phyloP scores from a whole-genome alignment of 2,113 vertebrate genomes.

The Cebidichthys violaceus region DNA sequence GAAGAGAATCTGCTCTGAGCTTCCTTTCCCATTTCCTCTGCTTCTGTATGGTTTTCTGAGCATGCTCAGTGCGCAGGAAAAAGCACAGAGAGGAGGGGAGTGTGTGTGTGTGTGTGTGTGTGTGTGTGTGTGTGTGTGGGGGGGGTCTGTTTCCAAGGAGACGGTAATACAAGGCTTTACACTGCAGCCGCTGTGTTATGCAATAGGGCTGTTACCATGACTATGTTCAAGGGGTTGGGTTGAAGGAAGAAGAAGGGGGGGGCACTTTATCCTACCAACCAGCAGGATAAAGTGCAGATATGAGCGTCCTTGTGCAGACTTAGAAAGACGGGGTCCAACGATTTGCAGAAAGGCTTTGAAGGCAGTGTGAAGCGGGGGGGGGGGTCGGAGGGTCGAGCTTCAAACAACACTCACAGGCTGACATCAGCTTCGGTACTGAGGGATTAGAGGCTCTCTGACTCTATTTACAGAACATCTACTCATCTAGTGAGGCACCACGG shows the following conservation, averaged over 20 bases:
- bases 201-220: slow-evolving; percentile 81
- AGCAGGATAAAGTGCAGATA: slow-evolving; percentile 16
- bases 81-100: background rate
- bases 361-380: background rate
- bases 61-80: slow-evolving; percentile 55
- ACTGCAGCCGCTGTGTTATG: slow-evolving; percentile 78
- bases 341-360: slow-evolving; percentile 1
- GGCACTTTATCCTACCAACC: no score
- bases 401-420: background rate
- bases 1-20: slow-evolving; percentile 8
- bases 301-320: background rate
- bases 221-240: slow-evolving; percentile 48
- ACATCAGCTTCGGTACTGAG: background rate
- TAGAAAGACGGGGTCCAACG: background rate
- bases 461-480: background rate
- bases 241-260: slow-evolving; percentile 32
- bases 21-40: slow-evolving; percentile 50
- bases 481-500: background rate
- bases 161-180: slow-evolving; percentile 77
- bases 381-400: background rate
- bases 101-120: no score
- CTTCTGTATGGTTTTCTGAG: slow-evolving; percentile 45
- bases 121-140: background rate
- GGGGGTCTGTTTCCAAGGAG: slow-evolving; percentile 76
- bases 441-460: background rate